These are phyloP conservation scores for Perithous albicinctus DNA, from an alignment of 2,888 invertebrate genomes.

Conservation along the genomic window DNA sequence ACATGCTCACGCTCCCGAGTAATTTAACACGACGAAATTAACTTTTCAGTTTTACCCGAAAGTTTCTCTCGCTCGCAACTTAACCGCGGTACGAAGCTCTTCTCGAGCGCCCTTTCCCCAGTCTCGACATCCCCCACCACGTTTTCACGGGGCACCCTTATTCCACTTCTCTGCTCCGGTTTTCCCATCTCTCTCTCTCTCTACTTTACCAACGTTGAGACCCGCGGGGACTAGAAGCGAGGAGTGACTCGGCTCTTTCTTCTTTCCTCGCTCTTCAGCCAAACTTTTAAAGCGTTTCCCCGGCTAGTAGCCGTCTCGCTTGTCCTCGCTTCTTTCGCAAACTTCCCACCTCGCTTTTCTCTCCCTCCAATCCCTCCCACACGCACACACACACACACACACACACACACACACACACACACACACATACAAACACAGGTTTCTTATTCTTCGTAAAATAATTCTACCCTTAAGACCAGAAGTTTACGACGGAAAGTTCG, in stretches of 20 bases:
- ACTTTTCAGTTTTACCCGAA: conserved; percentile 83
- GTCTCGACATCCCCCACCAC: neutral
- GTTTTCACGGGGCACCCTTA: neutral
- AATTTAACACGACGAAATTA: conserved; percentile 84
- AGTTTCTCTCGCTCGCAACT: conserved; percentile 76
- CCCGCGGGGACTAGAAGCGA: conserved; percentile 50
- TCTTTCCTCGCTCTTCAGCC: conserved; percentile 58
- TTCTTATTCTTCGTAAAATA: conserved; percentile 72
- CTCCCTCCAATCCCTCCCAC: neutral
- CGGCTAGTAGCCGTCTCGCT: conserved; percentile 67
- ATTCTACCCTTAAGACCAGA: conserved; percentile 79
- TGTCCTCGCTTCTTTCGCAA: conserved; percentile 49
- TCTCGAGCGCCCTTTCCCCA: neutral
- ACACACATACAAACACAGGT: no score
- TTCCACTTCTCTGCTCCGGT: conserved; percentile 11
- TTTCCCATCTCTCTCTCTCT: conserved; percentile 10
- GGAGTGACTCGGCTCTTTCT: conserved; percentile 50
- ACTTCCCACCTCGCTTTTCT: conserved; percentile 35
- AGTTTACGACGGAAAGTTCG: conserved; percentile 80
- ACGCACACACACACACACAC: neutral
- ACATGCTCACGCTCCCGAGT: conserved; percentile 77
- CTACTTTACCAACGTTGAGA: conserved; percentile 39
- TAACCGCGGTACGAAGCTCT: conserved; percentile 61
- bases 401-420: neutral
- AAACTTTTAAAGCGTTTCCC: conserved; percentile 82